Evolutionary conservation across 2,113 vertebrate genomes (phyloP).

Genomic region (Myrmecophaga tridactyla): DNA sequence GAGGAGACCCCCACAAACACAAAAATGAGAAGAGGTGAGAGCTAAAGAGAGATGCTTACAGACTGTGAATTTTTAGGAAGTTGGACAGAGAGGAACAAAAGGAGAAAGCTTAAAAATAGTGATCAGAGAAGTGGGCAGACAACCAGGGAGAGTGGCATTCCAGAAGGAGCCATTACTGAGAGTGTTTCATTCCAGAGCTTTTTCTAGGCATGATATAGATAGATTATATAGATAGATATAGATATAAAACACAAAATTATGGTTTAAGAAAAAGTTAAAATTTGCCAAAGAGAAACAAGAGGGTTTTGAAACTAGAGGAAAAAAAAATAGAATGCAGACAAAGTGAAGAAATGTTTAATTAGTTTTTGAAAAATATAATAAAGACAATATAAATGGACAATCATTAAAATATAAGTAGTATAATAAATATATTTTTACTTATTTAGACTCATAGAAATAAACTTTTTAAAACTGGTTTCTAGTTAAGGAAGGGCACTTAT

Average conservation of each 20-base stretch:
- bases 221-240: background rate
- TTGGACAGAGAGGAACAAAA: background rate
- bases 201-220: background rate
- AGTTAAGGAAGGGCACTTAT: background rate
- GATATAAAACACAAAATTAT: background rate
- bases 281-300: background rate
- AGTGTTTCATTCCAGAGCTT: slow-evolving; percentile 1
- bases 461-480: background rate
- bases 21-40: background rate
- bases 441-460: background rate
- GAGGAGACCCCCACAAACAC: background rate
- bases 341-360: background rate
- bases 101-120: background rate
- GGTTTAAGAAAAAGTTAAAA: slow-evolving; percentile 9
- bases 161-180: background rate
- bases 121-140: background rate
- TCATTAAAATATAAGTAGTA: background rate
- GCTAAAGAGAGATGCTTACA: background rate
- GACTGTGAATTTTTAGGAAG: background rate
- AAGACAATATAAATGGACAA: background rate
- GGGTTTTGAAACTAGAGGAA: background rate
- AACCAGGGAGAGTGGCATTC: background rate
- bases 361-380: background rate
- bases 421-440: background rate
- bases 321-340: background rate